phyloP scores from a whole-genome alignment of 2,888 invertebrate genomes.

The Noctuana brunneofusca region DNA sequence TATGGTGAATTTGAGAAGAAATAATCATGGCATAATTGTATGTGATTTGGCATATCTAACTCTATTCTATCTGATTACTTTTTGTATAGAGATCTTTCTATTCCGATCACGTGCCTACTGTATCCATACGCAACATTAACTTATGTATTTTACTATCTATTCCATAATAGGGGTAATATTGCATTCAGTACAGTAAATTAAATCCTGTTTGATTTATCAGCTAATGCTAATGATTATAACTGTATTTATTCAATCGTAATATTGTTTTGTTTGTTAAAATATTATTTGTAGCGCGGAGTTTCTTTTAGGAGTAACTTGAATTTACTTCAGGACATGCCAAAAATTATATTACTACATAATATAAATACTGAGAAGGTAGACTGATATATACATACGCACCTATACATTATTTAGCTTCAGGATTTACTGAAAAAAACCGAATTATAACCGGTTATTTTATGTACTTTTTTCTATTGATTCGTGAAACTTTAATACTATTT shows the following conservation, averaged over 20 bases:
- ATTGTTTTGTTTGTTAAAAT: too few species aligned
- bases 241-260: neutral
- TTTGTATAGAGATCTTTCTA: constrained; percentile 20
- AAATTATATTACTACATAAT: too few species aligned
- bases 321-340: too few species aligned
- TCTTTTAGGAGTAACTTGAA: too few species aligned
- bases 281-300: too few species aligned
- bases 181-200: constrained; percentile 18
- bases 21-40: constrained; percentile 3
- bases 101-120: constrained; percentile 34
- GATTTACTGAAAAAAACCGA: too few species aligned
- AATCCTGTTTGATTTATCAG: constrained; percentile 2
- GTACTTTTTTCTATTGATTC: too few species aligned
- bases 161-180: constrained; percentile 30
- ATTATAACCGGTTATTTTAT: too few species aligned
- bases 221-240: neutral
- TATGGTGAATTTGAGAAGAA: neutral
- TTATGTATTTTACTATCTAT: constrained; percentile 31
- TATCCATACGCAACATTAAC: constrained; percentile 31
- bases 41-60: constrained; percentile 19
- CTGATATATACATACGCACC: too few species aligned
- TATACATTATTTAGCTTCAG: too few species aligned
- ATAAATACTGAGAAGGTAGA: too few species aligned
- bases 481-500: neutral
- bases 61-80: constrained; percentile 30